Percentiles rank a stretch among this genome's conserved stretches.
These are phyloP conservation scores for Lasioglossum villosulum DNA, from an alignment of 2,888 invertebrate species.

Conservation along the genomic window DNA sequence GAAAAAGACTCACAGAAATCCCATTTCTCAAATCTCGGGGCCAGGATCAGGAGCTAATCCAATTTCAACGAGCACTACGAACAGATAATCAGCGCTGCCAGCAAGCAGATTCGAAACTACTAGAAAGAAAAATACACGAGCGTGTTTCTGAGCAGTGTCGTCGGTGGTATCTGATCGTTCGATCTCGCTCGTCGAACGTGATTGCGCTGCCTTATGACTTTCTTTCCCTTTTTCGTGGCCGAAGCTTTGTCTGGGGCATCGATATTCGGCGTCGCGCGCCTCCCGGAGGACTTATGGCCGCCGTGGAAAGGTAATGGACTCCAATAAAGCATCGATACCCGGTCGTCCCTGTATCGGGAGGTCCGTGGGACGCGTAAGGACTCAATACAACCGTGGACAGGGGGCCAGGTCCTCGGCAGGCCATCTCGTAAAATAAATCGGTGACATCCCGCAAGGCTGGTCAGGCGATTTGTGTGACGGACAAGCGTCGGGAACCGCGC, in stretches of 20 bases:
- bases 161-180: constrained; percentile 67
- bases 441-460: constrained; percentile 81
- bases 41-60: constrained; percentile 6
- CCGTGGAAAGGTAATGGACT: constrained; percentile 75
- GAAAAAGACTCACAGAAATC: neutral
- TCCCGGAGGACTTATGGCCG: constrained; percentile 51
- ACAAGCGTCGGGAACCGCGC: constrained; percentile 69
- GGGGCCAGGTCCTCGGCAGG: constrained; percentile 65
- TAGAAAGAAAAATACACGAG: constrained; percentile 50
- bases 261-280: constrained; percentile 59
- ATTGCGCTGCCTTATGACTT: constrained; percentile 72
- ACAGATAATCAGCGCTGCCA: constrained; percentile 25
- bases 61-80: constrained; percentile 26
- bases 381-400: constrained; percentile 65
- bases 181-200: constrained; percentile 68
- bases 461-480: constrained; percentile 81
- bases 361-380: constrained; percentile 65
- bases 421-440: constrained; percentile 82
- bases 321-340: constrained; percentile 80
- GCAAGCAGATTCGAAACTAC: constrained; percentile 37
- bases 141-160: constrained; percentile 55
- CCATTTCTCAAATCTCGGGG: neutral
- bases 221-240: constrained; percentile 51
- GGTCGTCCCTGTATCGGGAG: constrained; percentile 44
- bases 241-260: constrained; percentile 51